Conservation (phyloP, 2,888 invertebrate species). For the Deilephila porcellus region DNA sequence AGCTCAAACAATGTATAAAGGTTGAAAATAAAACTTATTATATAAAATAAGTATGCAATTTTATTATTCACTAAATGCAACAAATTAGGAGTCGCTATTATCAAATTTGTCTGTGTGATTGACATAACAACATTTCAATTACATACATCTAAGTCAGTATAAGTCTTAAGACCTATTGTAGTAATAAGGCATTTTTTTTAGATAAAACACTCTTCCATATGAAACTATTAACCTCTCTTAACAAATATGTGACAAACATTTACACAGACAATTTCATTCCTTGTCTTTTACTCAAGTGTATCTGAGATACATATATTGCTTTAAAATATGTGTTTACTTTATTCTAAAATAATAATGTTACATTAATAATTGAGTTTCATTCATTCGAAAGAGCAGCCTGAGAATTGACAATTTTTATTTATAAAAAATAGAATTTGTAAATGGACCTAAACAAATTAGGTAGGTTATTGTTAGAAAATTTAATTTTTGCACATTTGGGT, state of each 20-base stretch:
- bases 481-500: slow-evolving; percentile 2
- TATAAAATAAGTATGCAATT: slow-evolving; percentile 83
- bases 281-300: slow-evolving; percentile 61
- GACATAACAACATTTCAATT: slow-evolving; percentile 69
- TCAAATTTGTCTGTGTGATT: slow-evolving; percentile 68
- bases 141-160: slow-evolving; percentile 81
- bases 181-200: slow-evolving; percentile 82
- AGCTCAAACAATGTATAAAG: slow-evolving; percentile 8
- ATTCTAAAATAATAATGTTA: slow-evolving; percentile 67
- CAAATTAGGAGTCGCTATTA: slow-evolving; percentile 80
- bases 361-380: slow-evolving; percentile 71
- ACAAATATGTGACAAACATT: slow-evolving; percentile 72
- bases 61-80: slow-evolving; percentile 84
- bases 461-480: slow-evolving; percentile 19
- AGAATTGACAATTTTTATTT: slow-evolving; percentile 71
- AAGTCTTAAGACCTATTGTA: slow-evolving; percentile 82
- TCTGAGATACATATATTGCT: slow-evolving; percentile 70
- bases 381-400: slow-evolving; percentile 70
- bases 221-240: slow-evolving; percentile 83
- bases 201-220: slow-evolving; percentile 82
- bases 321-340: slow-evolving; percentile 63
- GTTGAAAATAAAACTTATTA: slow-evolving; percentile 52
- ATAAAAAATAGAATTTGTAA: slow-evolving; percentile 27
- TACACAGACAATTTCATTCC: slow-evolving; percentile 65
- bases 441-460: slow-evolving; percentile 20